Conservation (phyloP, 1,140 invertebrate species). For the Bombus fervidus region DNA sequence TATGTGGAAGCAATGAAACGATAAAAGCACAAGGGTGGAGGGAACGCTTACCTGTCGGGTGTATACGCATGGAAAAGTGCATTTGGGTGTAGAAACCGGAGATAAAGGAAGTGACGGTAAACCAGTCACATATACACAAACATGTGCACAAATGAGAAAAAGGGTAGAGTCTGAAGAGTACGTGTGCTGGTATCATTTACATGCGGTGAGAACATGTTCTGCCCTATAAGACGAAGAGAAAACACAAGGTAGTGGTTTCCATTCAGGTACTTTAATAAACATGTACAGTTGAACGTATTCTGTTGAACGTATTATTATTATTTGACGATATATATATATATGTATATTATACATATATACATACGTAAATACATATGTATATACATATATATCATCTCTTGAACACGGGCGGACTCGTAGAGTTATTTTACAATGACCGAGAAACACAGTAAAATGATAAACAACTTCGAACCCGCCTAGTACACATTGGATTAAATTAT, state of each 20-base stretch:
- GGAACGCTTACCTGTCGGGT: not conserved
- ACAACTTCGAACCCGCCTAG: conserved; percentile 14
- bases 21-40: not conserved
- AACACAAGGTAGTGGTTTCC: conserved; percentile 41
- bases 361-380: no score
- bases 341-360: not conserved
- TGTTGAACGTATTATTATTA: conserved; percentile 30
- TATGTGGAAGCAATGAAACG: not conserved
- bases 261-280: conserved; percentile 55
- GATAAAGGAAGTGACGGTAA: not conserved
- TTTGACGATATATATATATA: conserved; percentile 18
- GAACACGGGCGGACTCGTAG: conserved; percentile 51
- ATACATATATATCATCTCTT: conserved; percentile 40
- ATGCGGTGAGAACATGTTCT: not conserved
- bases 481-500: conserved; percentile 31
- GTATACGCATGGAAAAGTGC: not conserved
- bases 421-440: conserved; percentile 11
- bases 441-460: conserved; percentile 18
- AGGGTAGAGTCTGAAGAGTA: not conserved
- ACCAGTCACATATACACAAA: not conserved
- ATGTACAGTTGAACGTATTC: conserved; percentile 48
- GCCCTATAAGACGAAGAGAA: conserved; percentile 12
- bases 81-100: conserved; percentile 10
- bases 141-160: not conserved
- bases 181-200: conserved; percentile 20